Base-by-base conservation (phyloP, 2,888 invertebrate species). In the Cephus pulcher region DNA sequence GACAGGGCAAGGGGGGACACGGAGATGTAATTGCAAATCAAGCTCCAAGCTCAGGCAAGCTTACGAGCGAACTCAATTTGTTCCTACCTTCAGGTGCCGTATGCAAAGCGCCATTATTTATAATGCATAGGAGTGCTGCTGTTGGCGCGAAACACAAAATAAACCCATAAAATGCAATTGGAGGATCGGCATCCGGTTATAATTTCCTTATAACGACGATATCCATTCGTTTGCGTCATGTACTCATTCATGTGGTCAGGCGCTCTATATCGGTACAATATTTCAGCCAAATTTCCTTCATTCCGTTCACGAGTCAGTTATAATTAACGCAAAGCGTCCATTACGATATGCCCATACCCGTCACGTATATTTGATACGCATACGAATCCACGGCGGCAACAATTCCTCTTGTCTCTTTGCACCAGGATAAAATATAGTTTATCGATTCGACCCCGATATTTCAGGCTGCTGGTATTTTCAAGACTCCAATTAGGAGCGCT, bases 21-120 rank as follows among this genome's bases (percentile, higher is more conserved):
- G 35, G 35, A 23, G 23, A 56, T 23, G 23, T 56, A 56, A 56
- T 56, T 56, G 15, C 56, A 23, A 56, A 56, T 56, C 56, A 56
- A 56, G 56, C 56, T 15, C 56, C 15, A 56, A 23, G 56, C 56
- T 56, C 56, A 23, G 56, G 23, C 15, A 23, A 23, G 56, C 56
- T 56, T 56, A 23, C 56, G 23, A 23, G 23, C 56, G 56, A 71
- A 71, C 71, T 32, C 71, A 71, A 71, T 71, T 71, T 71, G 34
- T 71, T 71, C 71, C 30, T 30, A 30, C 71, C 32, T 33, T 11
- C 34, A 75, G 56, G 23, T 56, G 9, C 56, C 40, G 71, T 40
- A 76, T 76, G 74, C 74, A 35, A 34, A 76, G 74, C 68, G 33
- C 76, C 71, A 80, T 80, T 80, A 74, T 80, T 80, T 75, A 80